A percentile compares a stretch with the other conserved stretches of the same genome.
Evolutionary conservation across 2,797 vertebrate genomes (phyloP).

Genomic region (Urocyon cinereoargenteus): DNA sequence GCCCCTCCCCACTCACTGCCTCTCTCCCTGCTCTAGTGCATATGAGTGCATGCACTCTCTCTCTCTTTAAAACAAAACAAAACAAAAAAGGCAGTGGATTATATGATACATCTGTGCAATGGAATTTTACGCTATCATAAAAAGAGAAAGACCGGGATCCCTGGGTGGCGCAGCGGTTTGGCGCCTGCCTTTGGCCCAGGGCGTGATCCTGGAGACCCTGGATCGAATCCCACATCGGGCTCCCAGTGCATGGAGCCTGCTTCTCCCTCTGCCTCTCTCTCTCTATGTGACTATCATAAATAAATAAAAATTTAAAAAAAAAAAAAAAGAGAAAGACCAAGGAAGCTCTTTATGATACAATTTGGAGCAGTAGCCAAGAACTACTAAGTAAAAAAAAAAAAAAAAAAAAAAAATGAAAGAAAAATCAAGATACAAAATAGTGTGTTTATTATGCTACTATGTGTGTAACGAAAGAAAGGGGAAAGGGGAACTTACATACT

Average conservation of each 20-base stretch:
- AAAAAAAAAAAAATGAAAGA: background rate
- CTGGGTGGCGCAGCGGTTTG: too few species aligned
- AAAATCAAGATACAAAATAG: background rate
- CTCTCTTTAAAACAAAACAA: too few species aligned
- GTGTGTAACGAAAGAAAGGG: constrained; percentile 21
- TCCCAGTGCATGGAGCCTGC: too few species aligned
- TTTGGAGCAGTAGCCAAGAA: constrained; percentile 4
- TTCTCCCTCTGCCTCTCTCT: too few species aligned
- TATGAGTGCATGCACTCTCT: too few species aligned
- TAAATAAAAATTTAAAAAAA: too few species aligned
- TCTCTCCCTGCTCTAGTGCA: too few species aligned
- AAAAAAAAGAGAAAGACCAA: background rate
- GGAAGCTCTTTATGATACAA: background rate
- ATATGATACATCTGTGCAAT: background rate
- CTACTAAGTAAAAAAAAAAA: background rate
- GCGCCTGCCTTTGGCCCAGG: too few species aligned
- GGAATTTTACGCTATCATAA: background rate
- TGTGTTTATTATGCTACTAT: background rate
- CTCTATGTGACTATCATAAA: too few species aligned
- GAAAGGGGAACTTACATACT: background rate
- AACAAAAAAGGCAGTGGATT: background rate
- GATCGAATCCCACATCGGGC: too few species aligned
- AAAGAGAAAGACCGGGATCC: background rate
- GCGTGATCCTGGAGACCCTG: too few species aligned
- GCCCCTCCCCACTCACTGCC: too few species aligned